phyloP scores from a whole-genome alignment of 2,113 vertebrate genomes.

The Lophotis ruficrista region DNA sequence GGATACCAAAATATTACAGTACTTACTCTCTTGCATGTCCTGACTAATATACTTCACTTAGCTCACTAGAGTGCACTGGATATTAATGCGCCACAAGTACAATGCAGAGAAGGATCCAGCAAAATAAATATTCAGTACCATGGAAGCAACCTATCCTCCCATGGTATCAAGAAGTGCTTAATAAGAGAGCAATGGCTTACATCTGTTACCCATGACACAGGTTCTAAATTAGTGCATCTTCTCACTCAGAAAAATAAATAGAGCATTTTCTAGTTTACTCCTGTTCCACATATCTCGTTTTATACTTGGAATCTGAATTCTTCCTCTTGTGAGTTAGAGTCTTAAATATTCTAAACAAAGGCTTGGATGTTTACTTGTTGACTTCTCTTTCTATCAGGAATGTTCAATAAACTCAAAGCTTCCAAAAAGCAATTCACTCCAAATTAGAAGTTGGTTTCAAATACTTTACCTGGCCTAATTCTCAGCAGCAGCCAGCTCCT shows the following conservation, averaged over 20 bases:
- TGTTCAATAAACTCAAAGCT: not conserved
- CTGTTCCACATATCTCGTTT: not conserved
- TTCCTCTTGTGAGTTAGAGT: not conserved
- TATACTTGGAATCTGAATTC: not conserved
- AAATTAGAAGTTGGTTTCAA: conserved; percentile 1
- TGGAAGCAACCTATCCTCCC: not conserved
- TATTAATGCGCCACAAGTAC: not conserved
- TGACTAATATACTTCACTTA: not conserved
- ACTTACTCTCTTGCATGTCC: not conserved
- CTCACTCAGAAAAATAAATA: not conserved
- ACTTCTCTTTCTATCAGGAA: not conserved
- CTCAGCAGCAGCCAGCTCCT: not conserved
- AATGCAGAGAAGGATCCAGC: not conserved
- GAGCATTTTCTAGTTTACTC: not conserved
- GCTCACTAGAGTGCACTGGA: not conserved
- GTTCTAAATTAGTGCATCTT: not conserved
- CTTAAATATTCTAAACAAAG: not conserved
- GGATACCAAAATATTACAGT: not conserved
- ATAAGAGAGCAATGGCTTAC: not conserved
- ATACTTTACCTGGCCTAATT: not conserved
- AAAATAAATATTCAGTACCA: not conserved
- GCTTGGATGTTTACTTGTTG: not conserved
- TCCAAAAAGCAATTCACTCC: not conserved
- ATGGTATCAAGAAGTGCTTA: not conserved
- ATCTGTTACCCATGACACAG: not conserved